A percentile compares a stretch with the other conserved stretches of the same genome.
phyloP scores from a whole-genome alignment of 2,113 vertebrate species.

The Zeus faber region DNA sequence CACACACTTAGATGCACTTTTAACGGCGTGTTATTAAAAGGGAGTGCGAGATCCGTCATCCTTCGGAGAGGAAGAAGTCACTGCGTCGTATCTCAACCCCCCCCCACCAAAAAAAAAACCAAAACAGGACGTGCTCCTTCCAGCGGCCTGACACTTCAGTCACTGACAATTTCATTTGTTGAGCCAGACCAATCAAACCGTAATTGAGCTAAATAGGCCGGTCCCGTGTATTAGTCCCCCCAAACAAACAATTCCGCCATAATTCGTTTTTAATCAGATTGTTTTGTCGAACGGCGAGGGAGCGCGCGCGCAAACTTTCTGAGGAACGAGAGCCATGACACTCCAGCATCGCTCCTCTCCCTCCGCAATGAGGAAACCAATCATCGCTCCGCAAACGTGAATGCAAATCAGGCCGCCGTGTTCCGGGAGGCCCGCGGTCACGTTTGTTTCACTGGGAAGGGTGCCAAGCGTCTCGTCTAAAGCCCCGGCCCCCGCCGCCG shows the following conservation, averaged over 20 bases:
- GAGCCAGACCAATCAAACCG: slow-evolving; percentile 35
- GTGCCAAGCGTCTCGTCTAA: no score
- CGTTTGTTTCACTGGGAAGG: no score
- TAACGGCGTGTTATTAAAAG: no score
- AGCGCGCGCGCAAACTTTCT: slow-evolving; percentile 54
- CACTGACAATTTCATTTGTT: slow-evolving; percentile 50
- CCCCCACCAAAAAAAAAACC: no score
- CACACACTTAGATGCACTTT: no score
- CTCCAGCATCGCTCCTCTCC: slow-evolving; percentile 18
- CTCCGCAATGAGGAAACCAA: slow-evolving; percentile 27
- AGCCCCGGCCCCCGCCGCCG: no score
- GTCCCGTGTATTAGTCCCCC: slow-evolving; percentile 41
- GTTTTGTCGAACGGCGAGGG: slow-evolving; percentile 48
- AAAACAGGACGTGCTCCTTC: no score
- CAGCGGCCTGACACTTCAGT: slow-evolving; percentile 23
- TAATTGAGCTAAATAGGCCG: slow-evolving; percentile 51
- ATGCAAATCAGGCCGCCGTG: slow-evolving; percentile 51
- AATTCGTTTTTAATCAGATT: slow-evolving; percentile 56
- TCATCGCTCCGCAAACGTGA: slow-evolving; percentile 29
- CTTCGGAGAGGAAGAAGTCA: slow-evolving; percentile 19
- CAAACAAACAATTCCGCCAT: slow-evolving; percentile 53
- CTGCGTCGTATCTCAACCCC: slow-evolving; percentile 17
- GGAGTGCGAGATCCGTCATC: no score
- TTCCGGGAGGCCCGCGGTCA: no score
- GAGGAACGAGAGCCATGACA: slow-evolving; percentile 44